Percentiles rank a stretch among this genome's conserved stretches.
These are phyloP conservation scores for Arbacia lixula DNA, from an alignment of 53 echinoderm and acorn worm genomes.

Conservation along the genomic window DNA sequence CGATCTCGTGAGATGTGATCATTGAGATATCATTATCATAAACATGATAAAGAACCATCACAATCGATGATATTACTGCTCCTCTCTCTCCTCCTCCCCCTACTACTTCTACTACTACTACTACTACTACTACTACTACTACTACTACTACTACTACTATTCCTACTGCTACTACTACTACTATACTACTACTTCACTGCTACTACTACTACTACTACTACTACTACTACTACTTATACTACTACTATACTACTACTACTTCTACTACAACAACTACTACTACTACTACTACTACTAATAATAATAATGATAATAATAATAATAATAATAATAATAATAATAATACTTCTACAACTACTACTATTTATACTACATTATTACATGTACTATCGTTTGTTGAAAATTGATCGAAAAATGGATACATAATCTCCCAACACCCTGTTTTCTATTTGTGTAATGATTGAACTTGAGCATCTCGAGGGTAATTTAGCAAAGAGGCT, in stretches of 20 bases:
- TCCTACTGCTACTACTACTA: neutral
- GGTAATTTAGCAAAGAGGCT: conserved; percentile 49
- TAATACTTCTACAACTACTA: too few relatives aligned
- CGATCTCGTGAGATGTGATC: too few relatives aligned
- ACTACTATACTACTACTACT: neutral
- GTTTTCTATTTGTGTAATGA: too few relatives aligned
- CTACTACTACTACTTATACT: neutral
- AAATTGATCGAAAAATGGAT: too few relatives aligned
- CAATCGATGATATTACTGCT: neutral
- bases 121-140: neutral
- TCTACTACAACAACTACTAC: neutral
- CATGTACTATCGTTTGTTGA: too few relatives aligned
- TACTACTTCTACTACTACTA: neutral
- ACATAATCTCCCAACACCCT: too few relatives aligned
- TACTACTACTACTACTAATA: neutral
- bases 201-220: conserved; percentile 2
- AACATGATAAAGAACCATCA: too few relatives aligned
- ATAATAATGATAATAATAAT: neutral
- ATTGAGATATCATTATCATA: too few relatives aligned
- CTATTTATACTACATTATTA: too few relatives aligned
- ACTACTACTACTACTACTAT: neutral
- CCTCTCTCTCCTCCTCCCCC: neutral
- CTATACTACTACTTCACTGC: too few relatives aligned
- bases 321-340: neutral
- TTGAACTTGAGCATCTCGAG: conserved; percentile 25